Evolutionary conservation across 2,113 vertebrate species (phyloP), one percentile per base, ranked within the genome.

Genomic region (Phalacrocorax carbo): DNA sequence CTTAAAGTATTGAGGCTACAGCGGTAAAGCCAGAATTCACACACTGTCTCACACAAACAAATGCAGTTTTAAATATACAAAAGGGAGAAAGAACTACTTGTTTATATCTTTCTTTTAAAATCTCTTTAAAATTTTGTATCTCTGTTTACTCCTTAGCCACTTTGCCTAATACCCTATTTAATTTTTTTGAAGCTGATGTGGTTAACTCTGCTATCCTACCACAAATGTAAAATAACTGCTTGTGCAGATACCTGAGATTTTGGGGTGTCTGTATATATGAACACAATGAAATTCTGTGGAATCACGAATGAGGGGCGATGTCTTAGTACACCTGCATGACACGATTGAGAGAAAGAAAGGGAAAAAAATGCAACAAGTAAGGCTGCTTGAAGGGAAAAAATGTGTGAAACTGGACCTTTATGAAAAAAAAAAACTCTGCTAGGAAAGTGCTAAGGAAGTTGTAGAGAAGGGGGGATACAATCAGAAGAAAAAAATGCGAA

Each of bases 111-210:
- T 86, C 60, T 86, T 34, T 75, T 75, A 76, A 91, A 90, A 71
- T 71, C 5, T 80, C 52, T 88, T 73, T 11, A 57, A 46, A 75
- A 69, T 69, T 82, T 73, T 84, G 5, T 88, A 25, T 91, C 36
- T 97, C 9, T 93, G 3, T 89, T 90, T 79, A 83, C 22, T 96
- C 34, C 52, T 83, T 93, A 78, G 36, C 17, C 32, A 77, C 48
- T 89, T 94, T 82, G 44, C 64, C 71, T 86, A 82, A 27, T 83
- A 65, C 13, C 26, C 48, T 85, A 23, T 60, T 61, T 75, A 48
- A 83, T 95, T 86, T 83, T 91, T 77, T 48, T 84, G 69, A 81
- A 86, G 88, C 1, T 2, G 44, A 46, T 88, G 42, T 80, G 55
- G 25, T 92, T 93, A 83, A 90, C 82, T 87, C 58, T 75, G 57